phyloP scores from a whole-genome alignment of 92 coral and sea anemone species.

The Palythoa grandiflora region DNA sequence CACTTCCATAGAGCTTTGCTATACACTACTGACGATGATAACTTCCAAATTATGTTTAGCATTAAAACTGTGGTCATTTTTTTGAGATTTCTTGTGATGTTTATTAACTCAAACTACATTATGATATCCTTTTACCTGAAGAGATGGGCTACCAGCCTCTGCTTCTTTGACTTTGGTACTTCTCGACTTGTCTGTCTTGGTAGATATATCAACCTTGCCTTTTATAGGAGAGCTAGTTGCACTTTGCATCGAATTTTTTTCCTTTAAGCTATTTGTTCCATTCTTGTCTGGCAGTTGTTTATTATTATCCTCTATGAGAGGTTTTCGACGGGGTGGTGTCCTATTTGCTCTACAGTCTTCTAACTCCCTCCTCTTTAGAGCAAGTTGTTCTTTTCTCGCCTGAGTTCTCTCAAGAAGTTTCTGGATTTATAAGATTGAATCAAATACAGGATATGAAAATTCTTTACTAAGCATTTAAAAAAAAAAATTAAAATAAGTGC shows the following conservation, averaged over 20 bases:
- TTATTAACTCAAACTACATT: too few species aligned
- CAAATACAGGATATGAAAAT: too few species aligned
- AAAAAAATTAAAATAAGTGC: too few species aligned
- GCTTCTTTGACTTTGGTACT: conserved; percentile 47
- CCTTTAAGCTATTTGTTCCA: background rate
- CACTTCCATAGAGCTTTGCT: too few species aligned
- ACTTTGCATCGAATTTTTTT: background rate
- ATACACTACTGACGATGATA: too few species aligned
- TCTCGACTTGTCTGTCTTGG: conserved; percentile 35
- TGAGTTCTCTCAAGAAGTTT: conserved; percentile 94
- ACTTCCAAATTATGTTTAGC: too few species aligned
- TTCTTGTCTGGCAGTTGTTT: conserved; percentile 44
- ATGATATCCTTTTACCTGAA: conserved; percentile 61
- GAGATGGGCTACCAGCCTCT: conserved; percentile 80
- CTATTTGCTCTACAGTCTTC: conserved; percentile 85
- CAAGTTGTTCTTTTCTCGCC: conserved; percentile 91
- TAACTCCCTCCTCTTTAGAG: conserved; percentile 84
- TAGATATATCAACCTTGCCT: conserved; percentile 54
- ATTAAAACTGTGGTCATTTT: too few species aligned
- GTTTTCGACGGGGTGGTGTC: conserved; percentile 81
- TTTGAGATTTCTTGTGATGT: too few species aligned
- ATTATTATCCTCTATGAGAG: conserved; percentile 79
- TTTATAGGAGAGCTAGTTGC: conserved; percentile 58
- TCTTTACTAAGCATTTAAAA: too few species aligned
- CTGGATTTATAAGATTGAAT: conserved; percentile 49